A percentile compares a stretch with the other conserved stretches of the same genome.
Conservation (phyloP, 2,888 invertebrate genomes). For the Loripinus fragilis region DNA sequence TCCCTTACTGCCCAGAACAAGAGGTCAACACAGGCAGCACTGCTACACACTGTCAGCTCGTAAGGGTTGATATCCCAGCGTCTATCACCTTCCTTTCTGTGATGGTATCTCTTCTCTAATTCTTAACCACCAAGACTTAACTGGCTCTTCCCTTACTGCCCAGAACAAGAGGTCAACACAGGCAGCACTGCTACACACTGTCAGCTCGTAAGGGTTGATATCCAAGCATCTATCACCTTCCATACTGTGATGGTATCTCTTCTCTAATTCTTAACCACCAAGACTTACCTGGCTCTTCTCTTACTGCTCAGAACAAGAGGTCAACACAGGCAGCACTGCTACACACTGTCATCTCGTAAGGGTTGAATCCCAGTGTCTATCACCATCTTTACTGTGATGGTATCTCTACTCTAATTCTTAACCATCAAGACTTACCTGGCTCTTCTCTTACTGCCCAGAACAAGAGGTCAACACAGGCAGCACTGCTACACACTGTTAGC, state of each 20-base stretch:
- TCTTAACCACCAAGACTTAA: too few relatives aligned
- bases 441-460: conserved; percentile 99
- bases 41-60: conserved; percentile 95
- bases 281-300: conserved; percentile 95
- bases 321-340: conserved; percentile 99
- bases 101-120: conserved; percentile 86
- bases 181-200: too few relatives aligned
- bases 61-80: conserved; percentile 73
- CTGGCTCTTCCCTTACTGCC: too few relatives aligned
- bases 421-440: conserved; percentile 88
- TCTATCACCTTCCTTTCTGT: conserved; percentile 54
- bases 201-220: too few relatives aligned
- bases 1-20: conserved; percentile 99
- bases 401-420: too few relatives aligned
- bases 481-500: conserved; percentile 97
- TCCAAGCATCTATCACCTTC: too few relatives aligned
- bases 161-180: too few relatives aligned
- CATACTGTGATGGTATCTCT: too few relatives aligned
- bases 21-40: conserved; percentile 98
- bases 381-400: too few relatives aligned
- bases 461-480: conserved; percentile 97
- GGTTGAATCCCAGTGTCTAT: conserved; percentile 67
- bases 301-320: conserved; percentile 98
- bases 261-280: too few relatives aligned
- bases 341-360: conserved; percentile 91